These are phyloP conservation scores for Troides helena DNA, from an alignment of 2,888 invertebrate genomes.

Conservation along the genomic window DNA sequence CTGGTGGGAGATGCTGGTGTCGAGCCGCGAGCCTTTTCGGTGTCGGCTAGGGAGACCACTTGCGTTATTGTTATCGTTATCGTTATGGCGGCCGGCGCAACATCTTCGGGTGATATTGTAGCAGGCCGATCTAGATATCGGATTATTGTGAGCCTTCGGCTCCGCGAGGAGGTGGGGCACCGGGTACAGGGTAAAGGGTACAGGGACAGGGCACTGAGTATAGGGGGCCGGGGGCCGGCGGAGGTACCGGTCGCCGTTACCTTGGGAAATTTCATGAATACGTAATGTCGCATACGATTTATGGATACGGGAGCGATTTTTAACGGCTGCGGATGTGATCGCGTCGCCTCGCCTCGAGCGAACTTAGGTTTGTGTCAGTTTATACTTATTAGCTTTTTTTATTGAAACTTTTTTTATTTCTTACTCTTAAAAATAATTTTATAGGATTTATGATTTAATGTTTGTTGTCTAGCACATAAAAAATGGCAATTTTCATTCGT, in stretches of 20 bases:
- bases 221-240: neutral
- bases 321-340: neutral
- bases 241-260: conserved; percentile 4
- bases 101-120: neutral
- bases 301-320: neutral
- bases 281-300: conserved; percentile 4
- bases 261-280: conserved; percentile 17
- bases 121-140: conserved; percentile 7
- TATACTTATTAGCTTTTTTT: neutral
- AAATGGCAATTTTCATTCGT: no score
- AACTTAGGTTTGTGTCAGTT: neutral
- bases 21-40: no score
- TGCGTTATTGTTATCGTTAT: conserved; percentile 10
- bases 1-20: no score
- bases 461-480: no score
- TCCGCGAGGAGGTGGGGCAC: neutral
- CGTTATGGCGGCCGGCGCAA: neutral
- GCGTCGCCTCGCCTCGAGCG: neutral
- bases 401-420: no score
- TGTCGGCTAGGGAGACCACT: no score
- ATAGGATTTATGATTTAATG: no score
- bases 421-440: no score
- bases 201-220: no score
- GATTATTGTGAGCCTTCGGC: conserved; percentile 16
- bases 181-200: no score